These are phyloP conservation scores for Phymatocera aterrima DNA, from an alignment of 2,888 invertebrate species.

Conservation along the genomic window DNA sequence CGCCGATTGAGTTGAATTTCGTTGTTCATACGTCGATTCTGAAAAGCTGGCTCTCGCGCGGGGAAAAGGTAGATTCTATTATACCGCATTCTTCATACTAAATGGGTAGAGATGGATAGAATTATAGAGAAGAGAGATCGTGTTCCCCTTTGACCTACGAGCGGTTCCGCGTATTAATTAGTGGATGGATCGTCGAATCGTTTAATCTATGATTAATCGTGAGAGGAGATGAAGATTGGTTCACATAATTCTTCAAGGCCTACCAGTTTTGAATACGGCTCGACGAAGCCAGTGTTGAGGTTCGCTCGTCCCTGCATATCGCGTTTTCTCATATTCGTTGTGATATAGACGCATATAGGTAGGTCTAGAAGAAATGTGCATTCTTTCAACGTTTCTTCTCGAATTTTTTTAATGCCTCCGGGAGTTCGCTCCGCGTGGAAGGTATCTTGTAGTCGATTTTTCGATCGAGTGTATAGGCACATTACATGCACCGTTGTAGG, in stretches of 20 bases:
- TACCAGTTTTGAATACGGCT: constrained; percentile 71
- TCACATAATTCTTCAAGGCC: constrained; percentile 74
- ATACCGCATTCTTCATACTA: neutral
- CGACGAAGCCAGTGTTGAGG: neutral
- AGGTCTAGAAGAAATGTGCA: too few species aligned
- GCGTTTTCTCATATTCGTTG: neutral
- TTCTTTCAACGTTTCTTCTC: too few species aligned
- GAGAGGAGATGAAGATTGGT: constrained; percentile 63
- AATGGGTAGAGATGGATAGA: constrained; percentile 6
- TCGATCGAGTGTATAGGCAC: constrained; percentile 4
- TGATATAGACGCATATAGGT: too few species aligned
- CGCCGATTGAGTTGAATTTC: neutral
- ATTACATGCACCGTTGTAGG: neutral
- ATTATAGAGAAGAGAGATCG: constrained; percentile 18
- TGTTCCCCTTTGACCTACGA: constrained; percentile 19
- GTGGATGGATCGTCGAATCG: constrained; percentile 38
- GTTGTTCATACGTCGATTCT: neutral
- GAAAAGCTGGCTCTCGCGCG: neutral
- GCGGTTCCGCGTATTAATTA: constrained; percentile 35
- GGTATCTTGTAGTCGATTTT: neutral
- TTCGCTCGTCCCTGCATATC: neutral
- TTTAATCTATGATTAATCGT: constrained; percentile 36
- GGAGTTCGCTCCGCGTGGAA: neutral
- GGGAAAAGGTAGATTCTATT: neutral
- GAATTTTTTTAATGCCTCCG: too few species aligned